phyloP scores from a whole-genome alignment of 2,888 invertebrate genomes.

The Criorhina ranunculi region DNA sequence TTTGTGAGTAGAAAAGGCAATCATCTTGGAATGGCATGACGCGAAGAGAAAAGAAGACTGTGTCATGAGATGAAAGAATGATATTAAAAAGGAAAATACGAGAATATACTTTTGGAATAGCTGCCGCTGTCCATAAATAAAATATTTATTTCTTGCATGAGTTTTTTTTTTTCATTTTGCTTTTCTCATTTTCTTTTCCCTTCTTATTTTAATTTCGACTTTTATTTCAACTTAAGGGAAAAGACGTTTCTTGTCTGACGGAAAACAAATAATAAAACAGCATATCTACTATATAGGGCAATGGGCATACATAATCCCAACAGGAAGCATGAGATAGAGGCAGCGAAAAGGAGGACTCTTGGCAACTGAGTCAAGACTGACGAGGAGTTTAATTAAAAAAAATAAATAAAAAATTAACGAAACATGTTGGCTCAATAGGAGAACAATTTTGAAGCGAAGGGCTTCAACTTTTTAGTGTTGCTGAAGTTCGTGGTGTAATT shows the following conservation, averaged over 20 bases:
- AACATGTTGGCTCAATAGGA: too few species aligned
- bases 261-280: slow-evolving; percentile 34
- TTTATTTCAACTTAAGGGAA: slow-evolving; percentile 35
- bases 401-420: too few species aligned
- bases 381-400: too few species aligned
- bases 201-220: slow-evolving; percentile 3
- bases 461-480: too few species aligned
- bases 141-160: slow-evolving; percentile 52
- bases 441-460: too few species aligned
- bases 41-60: slow-evolving; percentile 46
- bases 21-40: slow-evolving; percentile 60
- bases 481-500: too few species aligned
- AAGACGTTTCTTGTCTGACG: slow-evolving; percentile 23
- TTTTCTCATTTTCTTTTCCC: slow-evolving; percentile 12
- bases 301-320: neutral
- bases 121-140: slow-evolving; percentile 70
- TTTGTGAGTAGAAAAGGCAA: slow-evolving; percentile 60
- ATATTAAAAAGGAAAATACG: slow-evolving; percentile 39
- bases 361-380: neutral
- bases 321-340: neutral
- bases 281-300: slow-evolving; percentile 23
- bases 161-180: neutral
- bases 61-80: slow-evolving; percentile 42
- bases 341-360: neutral
- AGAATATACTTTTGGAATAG: slow-evolving; percentile 27